These are phyloP conservation scores for Caranx melampygus DNA, from an alignment of 2,113 vertebrate genomes.

Conservation along the genomic window DNA sequence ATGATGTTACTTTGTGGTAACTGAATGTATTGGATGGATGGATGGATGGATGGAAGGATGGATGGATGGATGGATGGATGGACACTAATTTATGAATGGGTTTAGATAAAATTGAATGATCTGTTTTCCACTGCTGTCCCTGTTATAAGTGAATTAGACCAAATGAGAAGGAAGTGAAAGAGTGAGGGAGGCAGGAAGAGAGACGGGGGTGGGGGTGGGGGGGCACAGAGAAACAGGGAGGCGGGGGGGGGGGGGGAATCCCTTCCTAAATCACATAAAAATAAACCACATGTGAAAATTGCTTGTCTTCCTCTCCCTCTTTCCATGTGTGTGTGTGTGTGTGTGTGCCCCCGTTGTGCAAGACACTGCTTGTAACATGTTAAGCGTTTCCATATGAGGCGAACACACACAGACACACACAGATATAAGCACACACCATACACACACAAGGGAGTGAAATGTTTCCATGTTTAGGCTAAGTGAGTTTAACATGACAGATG, in stretches of 20 bases:
- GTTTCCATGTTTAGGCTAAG: slow-evolving; percentile 77
- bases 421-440: slow-evolving; percentile 22
- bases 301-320: background rate
- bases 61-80: background rate
- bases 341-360: background rate
- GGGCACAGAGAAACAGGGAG: background rate
- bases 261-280: slow-evolving; percentile 60
- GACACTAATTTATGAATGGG: background rate
- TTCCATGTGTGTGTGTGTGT: slow-evolving; percentile 17
- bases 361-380: slow-evolving; percentile 22
- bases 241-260: slow-evolving; percentile 40
- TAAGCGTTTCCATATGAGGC: slow-evolving; percentile 62
- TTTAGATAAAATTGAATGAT: slow-evolving; percentile 4
- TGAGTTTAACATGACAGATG: slow-evolving; percentile 76
- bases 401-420: background rate
- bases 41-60: background rate
- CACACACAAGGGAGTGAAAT: slow-evolving; percentile 53
- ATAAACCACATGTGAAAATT: slow-evolving; percentile 56
- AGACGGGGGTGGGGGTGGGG: background rate
- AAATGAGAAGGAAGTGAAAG: background rate
- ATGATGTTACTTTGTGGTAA: slow-evolving; percentile 19
- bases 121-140: slow-evolving; percentile 22
- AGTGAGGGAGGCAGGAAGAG: background rate
- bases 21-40: background rate
- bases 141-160: slow-evolving; percentile 18